phyloP scores from a whole-genome alignment of 2,888 invertebrate species.

The Agrochola macilenta region DNA sequence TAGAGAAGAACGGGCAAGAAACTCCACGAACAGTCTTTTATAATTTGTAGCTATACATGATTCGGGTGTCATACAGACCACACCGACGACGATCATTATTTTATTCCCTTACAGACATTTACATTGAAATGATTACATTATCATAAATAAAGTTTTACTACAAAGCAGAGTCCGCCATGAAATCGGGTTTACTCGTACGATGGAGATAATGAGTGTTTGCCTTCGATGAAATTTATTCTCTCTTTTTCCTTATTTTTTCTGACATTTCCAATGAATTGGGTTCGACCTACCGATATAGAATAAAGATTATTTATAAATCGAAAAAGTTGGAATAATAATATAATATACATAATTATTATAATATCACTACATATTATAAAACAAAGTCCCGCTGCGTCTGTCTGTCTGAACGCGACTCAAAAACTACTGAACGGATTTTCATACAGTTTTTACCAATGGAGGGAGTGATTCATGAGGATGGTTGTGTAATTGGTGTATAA shows the following conservation, averaged over 20 bases:
- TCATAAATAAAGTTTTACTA: conserved; percentile 55
- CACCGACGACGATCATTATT: background rate
- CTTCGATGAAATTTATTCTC: conserved; percentile 19
- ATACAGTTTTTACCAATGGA: no score
- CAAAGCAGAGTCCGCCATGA: conserved; percentile 32
- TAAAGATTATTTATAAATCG: background rate
- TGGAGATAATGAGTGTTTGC: conserved; percentile 46
- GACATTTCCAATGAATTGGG: background rate
- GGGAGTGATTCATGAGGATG: no score
- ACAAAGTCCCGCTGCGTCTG: no score
- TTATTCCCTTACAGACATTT: conserved; percentile 31
- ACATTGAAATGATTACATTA: conserved; percentile 57
- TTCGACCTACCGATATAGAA: background rate
- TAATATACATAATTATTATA: no score
- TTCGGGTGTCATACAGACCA: background rate
- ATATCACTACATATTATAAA: no score
- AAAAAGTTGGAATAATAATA: background rate
- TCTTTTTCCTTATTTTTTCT: conserved; percentile 33
- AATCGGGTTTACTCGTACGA: conserved; percentile 44
- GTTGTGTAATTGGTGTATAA: no score
- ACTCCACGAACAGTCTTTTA: background rate
- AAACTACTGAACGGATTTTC: no score
- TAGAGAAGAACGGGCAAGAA: background rate
- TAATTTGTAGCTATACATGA: background rate
- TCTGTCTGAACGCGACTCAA: no score